These are phyloP conservation scores for Pomacea canaliculata DNA, from an alignment of 2,888 invertebrate species.

Conservation along the genomic window DNA sequence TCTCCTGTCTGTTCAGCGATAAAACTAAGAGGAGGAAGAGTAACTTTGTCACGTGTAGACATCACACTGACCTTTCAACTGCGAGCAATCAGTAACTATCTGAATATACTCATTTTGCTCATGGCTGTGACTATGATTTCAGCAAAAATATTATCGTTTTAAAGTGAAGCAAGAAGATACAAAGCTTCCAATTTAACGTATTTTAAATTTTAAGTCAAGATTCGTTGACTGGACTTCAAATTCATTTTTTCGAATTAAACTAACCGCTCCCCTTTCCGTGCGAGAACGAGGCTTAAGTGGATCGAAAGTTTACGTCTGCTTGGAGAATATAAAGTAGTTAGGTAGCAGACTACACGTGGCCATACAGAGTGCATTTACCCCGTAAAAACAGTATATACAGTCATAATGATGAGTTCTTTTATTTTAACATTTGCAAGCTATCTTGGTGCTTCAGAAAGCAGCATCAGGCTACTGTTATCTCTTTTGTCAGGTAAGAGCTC, in stretches of 20 bases:
- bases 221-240: too few species aligned
- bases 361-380: neutral
- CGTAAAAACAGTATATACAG: neutral
- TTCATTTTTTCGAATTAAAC: neutral
- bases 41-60: too few species aligned
- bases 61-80: too few species aligned
- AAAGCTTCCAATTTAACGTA: too few species aligned
- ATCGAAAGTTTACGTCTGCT: slow-evolving; percentile 21
- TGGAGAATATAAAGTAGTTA: neutral
- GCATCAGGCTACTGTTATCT: slow-evolving; percentile 39
- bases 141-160: too few species aligned
- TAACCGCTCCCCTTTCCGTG: neutral
- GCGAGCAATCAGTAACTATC: too few species aligned
- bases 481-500: slow-evolving; percentile 38
- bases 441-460: slow-evolving; percentile 39
- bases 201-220: too few species aligned
- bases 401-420: slow-evolving; percentile 10
- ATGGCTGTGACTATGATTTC: too few species aligned
- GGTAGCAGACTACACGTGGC: neutral
- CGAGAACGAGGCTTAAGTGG: neutral
- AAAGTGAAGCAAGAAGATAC: too few species aligned
- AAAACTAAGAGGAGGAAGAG: too few species aligned
- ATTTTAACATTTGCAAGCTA: slow-evolving; percentile 28
- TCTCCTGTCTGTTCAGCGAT: too few species aligned
- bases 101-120: too few species aligned